These are phyloP conservation scores for Drosophila tripunctata DNA, from an alignment of 2,888 invertebrate genomes.

Conservation along the genomic window DNA sequence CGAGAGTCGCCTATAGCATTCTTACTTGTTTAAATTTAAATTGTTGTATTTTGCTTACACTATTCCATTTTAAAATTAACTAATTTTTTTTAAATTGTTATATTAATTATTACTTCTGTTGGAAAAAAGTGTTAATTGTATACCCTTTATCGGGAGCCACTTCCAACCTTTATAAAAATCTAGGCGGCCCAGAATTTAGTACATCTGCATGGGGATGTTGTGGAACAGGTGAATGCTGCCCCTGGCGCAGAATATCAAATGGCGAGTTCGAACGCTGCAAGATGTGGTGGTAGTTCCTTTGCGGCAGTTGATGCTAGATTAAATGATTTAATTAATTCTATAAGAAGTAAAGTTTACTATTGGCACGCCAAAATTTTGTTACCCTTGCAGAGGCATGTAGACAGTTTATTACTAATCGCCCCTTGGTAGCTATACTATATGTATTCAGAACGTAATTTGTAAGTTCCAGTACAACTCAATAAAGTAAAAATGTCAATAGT, in stretches of 20 bases:
- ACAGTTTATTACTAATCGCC: too few relatives aligned
- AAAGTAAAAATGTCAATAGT: too few relatives aligned
- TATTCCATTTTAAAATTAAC: slow-evolving; percentile 45
- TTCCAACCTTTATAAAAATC: slow-evolving; percentile 84
- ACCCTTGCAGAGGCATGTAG: too few relatives aligned
- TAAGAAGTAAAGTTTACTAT: too few relatives aligned
- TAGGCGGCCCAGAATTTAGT: slow-evolving; percentile 84
- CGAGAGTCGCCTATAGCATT: background rate
- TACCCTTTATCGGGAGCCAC: slow-evolving; percentile 84
- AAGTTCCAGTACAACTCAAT: too few relatives aligned
- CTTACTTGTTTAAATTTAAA: slow-evolving; percentile 19
- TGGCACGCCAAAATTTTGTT: too few relatives aligned
- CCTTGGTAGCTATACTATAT: too few relatives aligned
- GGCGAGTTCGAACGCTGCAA: slow-evolving; percentile 84
- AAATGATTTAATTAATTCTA: slow-evolving; percentile 12
- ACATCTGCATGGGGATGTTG: slow-evolving; percentile 81
- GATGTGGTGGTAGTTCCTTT: slow-evolving; percentile 83
- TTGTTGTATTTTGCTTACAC: slow-evolving; percentile 33
- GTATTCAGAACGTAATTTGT: too few relatives aligned
- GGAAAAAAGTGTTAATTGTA: slow-evolving; percentile 84
- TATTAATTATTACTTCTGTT: slow-evolving; percentile 48
- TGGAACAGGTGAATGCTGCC: slow-evolving; percentile 81
- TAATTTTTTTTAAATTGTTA: slow-evolving; percentile 43
- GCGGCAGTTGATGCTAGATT: slow-evolving; percentile 82
- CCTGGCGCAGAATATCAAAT: slow-evolving; percentile 83